A percentile compares a stretch with the other conserved stretches of the same genome.
These are phyloP conservation scores for Phalanger gymnotis DNA, from an alignment of 2,797 vertebrate genomes.

Conservation along the genomic window DNA sequence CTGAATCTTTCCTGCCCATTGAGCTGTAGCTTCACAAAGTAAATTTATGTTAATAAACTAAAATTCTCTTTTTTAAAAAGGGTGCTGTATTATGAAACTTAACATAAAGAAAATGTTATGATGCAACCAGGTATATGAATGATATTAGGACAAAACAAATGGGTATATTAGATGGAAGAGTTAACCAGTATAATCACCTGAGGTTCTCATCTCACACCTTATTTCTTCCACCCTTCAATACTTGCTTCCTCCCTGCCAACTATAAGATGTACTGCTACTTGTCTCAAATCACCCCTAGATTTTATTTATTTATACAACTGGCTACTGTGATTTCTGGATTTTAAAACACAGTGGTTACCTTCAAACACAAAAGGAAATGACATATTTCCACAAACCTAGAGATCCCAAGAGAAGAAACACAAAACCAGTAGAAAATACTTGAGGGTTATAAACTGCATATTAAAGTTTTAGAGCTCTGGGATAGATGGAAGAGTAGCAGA, in stretches of 20 bases:
- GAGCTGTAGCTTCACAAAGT: not conserved
- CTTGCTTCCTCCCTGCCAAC: conserved; percentile 51
- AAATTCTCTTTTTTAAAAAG: not conserved
- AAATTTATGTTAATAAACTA: not conserved
- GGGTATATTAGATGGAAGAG: conserved; percentile 29
- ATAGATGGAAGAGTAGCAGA: conserved; percentile 86
- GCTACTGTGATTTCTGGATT: not conserved
- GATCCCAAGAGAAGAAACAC: conserved; percentile 71
- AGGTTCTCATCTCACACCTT: not conserved
- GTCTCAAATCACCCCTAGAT: conserved; percentile 23
- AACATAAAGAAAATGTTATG: conserved; percentile 1
- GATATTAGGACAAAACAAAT: conserved; percentile 6
- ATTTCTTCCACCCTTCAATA: conserved; percentile 53
- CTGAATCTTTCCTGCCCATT: not conserved
- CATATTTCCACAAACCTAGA: conserved; percentile 56
- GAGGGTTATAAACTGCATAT: conserved; percentile 80
- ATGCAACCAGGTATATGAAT: not conserved
- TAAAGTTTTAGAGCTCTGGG: conserved; percentile 85
- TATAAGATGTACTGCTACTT: conserved; percentile 18
- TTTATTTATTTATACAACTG: conserved; percentile 58
- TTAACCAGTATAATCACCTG: not conserved
- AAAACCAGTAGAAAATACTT: conserved; percentile 81
- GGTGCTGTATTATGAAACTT: not conserved
- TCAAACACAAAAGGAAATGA: conserved; percentile 76
- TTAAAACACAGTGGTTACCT: conserved; percentile 51